A percentile compares a stretch with the other conserved stretches of the same genome.
Conservation (phyloP, 2,888 invertebrate genomes). For the Amphipyra berbera region DNA sequence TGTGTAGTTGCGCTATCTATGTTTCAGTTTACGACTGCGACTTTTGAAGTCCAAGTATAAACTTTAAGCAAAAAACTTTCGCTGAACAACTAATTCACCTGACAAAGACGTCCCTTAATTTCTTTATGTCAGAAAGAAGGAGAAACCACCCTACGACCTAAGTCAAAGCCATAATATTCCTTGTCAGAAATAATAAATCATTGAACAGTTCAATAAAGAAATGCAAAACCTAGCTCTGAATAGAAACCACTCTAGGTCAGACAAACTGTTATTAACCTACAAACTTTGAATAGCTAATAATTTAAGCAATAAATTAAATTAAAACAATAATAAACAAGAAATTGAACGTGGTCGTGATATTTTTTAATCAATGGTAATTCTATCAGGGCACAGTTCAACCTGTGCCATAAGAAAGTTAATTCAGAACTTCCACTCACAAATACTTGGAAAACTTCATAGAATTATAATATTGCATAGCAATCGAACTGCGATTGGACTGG, state of each 20-base stretch:
- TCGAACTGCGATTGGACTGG: no score
- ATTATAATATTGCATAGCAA: no score
- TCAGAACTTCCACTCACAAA: conserved; percentile 19
- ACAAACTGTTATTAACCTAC: conserved; percentile 45
- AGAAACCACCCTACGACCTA: background rate
- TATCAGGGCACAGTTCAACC: conserved; percentile 57
- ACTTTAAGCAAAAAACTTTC: no score
- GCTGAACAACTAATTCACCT: no score
- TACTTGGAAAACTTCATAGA: no score
- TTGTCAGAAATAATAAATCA: conserved; percentile 29
- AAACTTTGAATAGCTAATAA: conserved; percentile 50
- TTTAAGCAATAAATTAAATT: conserved; percentile 51
- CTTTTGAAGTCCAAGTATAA: no score
- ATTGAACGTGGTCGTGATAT: conserved; percentile 51
- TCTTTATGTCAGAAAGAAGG: background rate
- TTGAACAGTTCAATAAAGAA: conserved; percentile 8
- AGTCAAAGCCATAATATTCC: background rate
- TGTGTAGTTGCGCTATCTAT: no score
- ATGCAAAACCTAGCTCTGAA: conserved; percentile 14
- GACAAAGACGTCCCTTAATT: no score
- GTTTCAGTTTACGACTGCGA: no score
- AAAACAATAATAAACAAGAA: conserved; percentile 49
- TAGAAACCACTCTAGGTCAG: conserved; percentile 31
- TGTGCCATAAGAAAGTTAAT: background rate
- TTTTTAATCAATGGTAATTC: conserved; percentile 58